These are phyloP conservation scores for Sebastes umbrosus DNA, from an alignment of 2,797 vertebrate genomes.

Conservation along the genomic window DNA sequence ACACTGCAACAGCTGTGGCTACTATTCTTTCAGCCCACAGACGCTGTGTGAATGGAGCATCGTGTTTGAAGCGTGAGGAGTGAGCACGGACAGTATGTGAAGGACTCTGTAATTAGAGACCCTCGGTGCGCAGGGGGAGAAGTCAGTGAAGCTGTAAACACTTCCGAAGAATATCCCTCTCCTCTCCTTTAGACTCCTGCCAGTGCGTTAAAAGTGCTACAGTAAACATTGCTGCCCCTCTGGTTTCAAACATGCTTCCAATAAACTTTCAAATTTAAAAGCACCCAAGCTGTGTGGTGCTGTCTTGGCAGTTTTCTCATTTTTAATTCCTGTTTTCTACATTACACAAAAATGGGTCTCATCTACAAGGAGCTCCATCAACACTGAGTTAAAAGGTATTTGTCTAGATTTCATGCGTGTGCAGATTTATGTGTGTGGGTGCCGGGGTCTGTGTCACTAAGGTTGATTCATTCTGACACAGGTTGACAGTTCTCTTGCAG, in stretches of 20 bases:
- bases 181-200: slow-evolving; percentile 54
- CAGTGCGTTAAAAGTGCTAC: slow-evolving; percentile 47
- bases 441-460: slow-evolving; percentile 55
- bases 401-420: slow-evolving; percentile 65
- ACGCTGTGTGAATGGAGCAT: slow-evolving; percentile 70
- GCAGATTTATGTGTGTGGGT: slow-evolving; percentile 57
- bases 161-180: slow-evolving; percentile 67
- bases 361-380: slow-evolving; percentile 17
- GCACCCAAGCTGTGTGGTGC: not conserved
- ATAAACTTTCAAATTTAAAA: slow-evolving; percentile 12
- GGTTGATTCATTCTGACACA: slow-evolving; percentile 80
- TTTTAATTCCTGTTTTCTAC: not conserved
- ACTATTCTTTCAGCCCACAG: slow-evolving; percentile 70
- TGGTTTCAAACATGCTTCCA: slow-evolving; percentile 9
- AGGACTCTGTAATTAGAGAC: slow-evolving; percentile 81
- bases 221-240: slow-evolving; percentile 46
- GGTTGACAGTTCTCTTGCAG: slow-evolving; percentile 73
- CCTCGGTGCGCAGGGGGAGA: slow-evolving; percentile 43
- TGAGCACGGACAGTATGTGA: slow-evolving; percentile 73
- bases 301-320: slow-evolving; percentile 8
- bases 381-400: slow-evolving; percentile 47
- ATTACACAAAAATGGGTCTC: slow-evolving; percentile 3
- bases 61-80: slow-evolving; percentile 71
- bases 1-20: slow-evolving; percentile 77
- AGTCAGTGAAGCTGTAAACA: slow-evolving; percentile 74